A percentile compares a stretch with the other conserved stretches of the same genome.
Conservation (phyloP, 2,113 vertebrate species). For the Reinhardtius hippoglossoides region DNA sequence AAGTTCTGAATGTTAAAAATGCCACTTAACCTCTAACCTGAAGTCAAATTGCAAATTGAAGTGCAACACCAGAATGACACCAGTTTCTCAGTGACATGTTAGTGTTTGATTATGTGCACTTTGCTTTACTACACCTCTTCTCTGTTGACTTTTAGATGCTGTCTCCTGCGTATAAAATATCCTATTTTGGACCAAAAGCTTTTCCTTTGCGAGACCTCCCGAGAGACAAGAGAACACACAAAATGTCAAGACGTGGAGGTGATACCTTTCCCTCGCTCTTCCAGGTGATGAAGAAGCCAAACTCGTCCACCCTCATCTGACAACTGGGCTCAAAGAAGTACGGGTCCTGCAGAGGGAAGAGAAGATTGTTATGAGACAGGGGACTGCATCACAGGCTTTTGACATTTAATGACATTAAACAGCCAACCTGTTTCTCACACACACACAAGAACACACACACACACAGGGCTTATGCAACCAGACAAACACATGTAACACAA, state of each 20-base stretch:
- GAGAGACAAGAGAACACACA: background rate
- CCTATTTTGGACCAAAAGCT: background rate
- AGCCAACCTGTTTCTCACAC: background rate
- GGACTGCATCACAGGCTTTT: slow-evolving; percentile 20
- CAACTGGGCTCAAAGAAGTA: slow-evolving; percentile 95
- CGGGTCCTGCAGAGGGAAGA: slow-evolving; percentile 87
- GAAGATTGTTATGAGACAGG: background rate
- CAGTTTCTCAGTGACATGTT: background rate
- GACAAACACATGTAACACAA: slow-evolving; percentile 20
- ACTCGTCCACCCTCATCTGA: slow-evolving; percentile 95
- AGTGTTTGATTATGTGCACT: too few relatives aligned
- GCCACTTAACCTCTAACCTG: too few relatives aligned
- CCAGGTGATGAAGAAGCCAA: slow-evolving; percentile 97
- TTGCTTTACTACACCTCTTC: background rate
- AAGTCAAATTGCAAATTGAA: background rate
- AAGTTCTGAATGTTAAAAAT: background rate
- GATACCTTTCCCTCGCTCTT: slow-evolving; percentile 97
- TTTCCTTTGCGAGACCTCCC: background rate
- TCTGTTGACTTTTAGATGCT: background rate
- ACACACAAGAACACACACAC: background rate
- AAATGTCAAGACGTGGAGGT: background rate
- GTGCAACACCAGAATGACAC: too few relatives aligned
- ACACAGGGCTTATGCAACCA: slow-evolving; percentile 35
- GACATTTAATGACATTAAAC: slow-evolving; percentile 47
- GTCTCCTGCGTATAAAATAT: background rate